phyloP scores from a whole-genome alignment of 2,797 vertebrate species.

The Aselliscus stoliczkanus region DNA sequence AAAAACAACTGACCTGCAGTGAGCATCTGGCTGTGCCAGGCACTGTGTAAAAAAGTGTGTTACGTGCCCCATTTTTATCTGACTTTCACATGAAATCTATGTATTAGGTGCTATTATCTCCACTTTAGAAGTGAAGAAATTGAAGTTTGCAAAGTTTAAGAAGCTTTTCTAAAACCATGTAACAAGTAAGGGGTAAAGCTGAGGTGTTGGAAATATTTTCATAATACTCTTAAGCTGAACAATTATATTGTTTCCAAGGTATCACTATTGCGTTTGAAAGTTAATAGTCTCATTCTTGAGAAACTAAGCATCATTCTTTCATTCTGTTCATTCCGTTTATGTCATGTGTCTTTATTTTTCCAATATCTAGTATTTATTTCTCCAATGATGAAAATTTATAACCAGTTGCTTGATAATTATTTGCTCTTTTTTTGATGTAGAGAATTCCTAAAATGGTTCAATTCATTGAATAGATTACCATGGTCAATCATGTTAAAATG shows the following conservation, averaged over 20 bases:
- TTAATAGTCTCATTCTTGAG: not conserved
- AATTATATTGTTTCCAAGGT: not conserved
- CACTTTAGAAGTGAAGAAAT: not conserved
- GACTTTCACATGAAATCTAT: not conserved
- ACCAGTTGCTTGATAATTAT: not conserved
- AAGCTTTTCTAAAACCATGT: not conserved
- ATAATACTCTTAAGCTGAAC: not conserved
- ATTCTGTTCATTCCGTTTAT: not conserved
- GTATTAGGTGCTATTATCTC: not conserved
- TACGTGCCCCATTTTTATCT: not conserved
- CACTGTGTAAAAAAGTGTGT: not conserved
- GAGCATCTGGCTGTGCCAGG: not conserved
- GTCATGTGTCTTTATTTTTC: not conserved
- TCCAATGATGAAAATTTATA: not conserved
- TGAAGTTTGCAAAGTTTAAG: not conserved
- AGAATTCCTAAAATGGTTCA: slow-evolving; percentile 10
- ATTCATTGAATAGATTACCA: not conserved
- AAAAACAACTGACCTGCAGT: not conserved
- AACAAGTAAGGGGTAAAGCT: not conserved
- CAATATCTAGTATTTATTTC: not conserved
- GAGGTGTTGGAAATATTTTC: not conserved
- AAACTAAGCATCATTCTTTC: not conserved
- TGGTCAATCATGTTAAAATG: not conserved
- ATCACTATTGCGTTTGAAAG: not conserved
- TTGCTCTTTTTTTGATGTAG: not conserved